A percentile compares a stretch with the other conserved stretches of the same genome.
Conservation (phyloP, 1,140 invertebrate genomes). For the Sycophaga agraensis region DNA sequence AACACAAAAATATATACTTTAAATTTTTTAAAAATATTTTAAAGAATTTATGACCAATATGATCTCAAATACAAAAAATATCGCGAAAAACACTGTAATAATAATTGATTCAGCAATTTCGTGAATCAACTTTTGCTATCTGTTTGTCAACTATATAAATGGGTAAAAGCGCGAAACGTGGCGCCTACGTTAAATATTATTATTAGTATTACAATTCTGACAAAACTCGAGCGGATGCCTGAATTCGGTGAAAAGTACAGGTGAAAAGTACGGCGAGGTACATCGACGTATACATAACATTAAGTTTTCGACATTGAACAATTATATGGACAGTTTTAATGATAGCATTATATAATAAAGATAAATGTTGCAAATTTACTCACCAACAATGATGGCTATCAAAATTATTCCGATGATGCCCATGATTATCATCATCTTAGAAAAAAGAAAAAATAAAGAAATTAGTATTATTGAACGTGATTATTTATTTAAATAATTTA, state of each 20-base stretch:
- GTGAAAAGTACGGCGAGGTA: conserved; percentile 36
- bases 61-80: too few species aligned
- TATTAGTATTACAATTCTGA: too few species aligned
- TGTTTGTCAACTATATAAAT: neutral
- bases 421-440: conserved; percentile 92
- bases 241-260: conserved; percentile 40
- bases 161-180: neutral
- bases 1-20: too few species aligned
- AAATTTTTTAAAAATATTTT: too few species aligned
- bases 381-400: conserved; percentile 86
- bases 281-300: conserved; percentile 45
- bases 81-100: too few species aligned
- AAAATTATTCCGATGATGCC: conserved; percentile 85
- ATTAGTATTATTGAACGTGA: neutral
- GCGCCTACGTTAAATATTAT: neutral
- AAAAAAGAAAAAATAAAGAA: conserved; percentile 35
- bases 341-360: neutral
- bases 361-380: conserved; percentile 56
- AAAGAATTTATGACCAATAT: too few species aligned
- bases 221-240: conserved; percentile 16
- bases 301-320: conserved; percentile 44
- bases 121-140: neutral
- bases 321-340: conserved; percentile 29
- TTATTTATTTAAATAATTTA: too few species aligned
- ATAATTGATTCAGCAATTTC: too few species aligned